Conservation (phyloP, 2,888 invertebrate genomes). For the Sceliomorpha sp. region DNA sequence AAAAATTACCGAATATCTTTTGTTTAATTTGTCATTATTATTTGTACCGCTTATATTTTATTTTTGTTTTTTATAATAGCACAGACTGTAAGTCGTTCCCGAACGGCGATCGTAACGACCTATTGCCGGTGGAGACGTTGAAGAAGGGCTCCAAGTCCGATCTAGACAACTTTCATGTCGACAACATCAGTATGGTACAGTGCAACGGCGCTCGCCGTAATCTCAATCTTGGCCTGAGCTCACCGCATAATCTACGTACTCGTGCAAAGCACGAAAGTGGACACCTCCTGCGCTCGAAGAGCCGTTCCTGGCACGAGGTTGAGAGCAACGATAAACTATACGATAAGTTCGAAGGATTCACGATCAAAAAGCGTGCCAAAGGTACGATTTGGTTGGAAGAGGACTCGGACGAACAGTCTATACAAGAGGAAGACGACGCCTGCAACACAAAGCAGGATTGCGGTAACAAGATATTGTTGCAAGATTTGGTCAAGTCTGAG, state of each 20-base stretch:
- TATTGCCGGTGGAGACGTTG: constrained; percentile 62
- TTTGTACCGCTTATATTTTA: constrained; percentile 1
- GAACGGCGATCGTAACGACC: constrained; percentile 68
- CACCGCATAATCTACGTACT: constrained; percentile 75
- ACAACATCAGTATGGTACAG: constrained; percentile 76
- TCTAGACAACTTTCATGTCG: constrained; percentile 64
- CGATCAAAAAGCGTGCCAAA: constrained; percentile 76
- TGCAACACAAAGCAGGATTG: constrained; percentile 43
- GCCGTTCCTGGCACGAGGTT: constrained; percentile 73
- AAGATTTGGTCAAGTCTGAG: constrained; percentile 30
- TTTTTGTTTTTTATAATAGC: constrained; percentile 55
- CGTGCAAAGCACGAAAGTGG: constrained; percentile 77
- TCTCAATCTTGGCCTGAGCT: constrained; percentile 70
- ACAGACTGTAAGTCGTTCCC: constrained; percentile 73
- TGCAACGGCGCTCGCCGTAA: constrained; percentile 76
- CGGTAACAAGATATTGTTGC: constrained; percentile 17
- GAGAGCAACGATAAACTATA: constrained; percentile 64
- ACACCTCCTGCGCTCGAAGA: constrained; percentile 75
- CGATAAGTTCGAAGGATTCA: constrained; percentile 75
- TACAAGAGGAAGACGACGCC: constrained; percentile 57
- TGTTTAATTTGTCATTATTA: neutral
- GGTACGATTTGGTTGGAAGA: constrained; percentile 79
- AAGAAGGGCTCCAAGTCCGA: constrained; percentile 64
- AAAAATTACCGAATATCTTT: too few species aligned
- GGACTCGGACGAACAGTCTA: constrained; percentile 66